Base-by-base conservation (phyloP, 2,888 invertebrate genomes). In the Agriopis leucophaearia region DNA sequence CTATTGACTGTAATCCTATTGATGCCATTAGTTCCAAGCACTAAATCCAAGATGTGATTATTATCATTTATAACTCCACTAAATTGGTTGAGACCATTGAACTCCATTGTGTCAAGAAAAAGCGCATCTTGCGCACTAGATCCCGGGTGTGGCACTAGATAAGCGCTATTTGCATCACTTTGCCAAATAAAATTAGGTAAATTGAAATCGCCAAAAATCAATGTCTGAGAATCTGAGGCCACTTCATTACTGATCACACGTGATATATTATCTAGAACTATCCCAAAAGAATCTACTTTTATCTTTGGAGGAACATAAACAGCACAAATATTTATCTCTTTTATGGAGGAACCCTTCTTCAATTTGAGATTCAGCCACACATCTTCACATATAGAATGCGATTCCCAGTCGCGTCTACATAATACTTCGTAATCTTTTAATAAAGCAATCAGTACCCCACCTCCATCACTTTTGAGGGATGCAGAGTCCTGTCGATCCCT, bases 1-100 rank as follows among this genome's bases (percentile, higher is more conserved):
- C 42, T 13, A 10, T 8, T 6, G 1, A 42, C 54, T 5, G 40
- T 40, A 1, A 55, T 16, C 2, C 4, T 1, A 12, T 40, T 16
- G 1, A 15, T 40, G 10, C 54, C 54, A 15, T 13, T n/a, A 7
- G 54, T 55, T 3, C 40, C 16, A 5, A 55, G 40, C 3, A 55
- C 40, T 16, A 55, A 12, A 12, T 55, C 54, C 1, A 55, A 18
- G 16, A 55, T 55, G 5, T 15, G 15, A 16, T 42, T 38, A 8
- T 55, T 55, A 15, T 16, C 40, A 40, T 55, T 55, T 13, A 55
- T 12, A 12, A 55, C 40, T 6, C 54, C n/a, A 40, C 15, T 40
- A 16, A 38, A 54, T 54, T 54, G 54, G 8, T 15, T 40, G 3
- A 40, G 54, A 16, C 13, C 40, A 10, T 55, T 55, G 38, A 55